These are phyloP conservation scores for Pangasius sanitwongsei DNA, from an alignment of 2,797 vertebrate genomes.

Conservation along the genomic window DNA sequence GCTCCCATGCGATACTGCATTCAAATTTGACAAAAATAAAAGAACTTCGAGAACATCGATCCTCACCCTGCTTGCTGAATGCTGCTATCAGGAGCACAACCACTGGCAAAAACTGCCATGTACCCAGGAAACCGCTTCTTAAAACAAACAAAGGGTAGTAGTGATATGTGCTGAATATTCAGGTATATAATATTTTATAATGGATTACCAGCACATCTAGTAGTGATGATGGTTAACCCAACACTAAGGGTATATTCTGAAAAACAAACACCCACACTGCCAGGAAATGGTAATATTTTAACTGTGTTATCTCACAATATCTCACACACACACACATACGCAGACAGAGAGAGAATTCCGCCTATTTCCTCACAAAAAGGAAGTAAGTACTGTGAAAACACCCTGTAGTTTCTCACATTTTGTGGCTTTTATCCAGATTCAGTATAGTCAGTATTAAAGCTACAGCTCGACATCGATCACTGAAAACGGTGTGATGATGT, in stretches of 20 bases:
- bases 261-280: not conserved
- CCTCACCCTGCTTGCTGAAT: not conserved
- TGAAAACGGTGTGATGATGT: not conserved
- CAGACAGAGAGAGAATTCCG: no score
- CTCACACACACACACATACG: not conserved
- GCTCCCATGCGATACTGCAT: not conserved
- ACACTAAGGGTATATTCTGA: not conserved
- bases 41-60: not conserved
- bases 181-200: not conserved
- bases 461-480: not conserved
- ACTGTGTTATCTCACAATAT: not conserved
- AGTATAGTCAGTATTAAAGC: not conserved
- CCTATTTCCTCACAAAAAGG: not conserved
- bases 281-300: not conserved
- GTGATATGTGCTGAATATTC: not conserved
- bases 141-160: not conserved
- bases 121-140: not conserved
- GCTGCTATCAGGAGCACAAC: not conserved
- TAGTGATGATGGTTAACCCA: not conserved
- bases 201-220: not conserved
- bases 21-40: not conserved
- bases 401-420: not conserved
- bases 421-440: not conserved
- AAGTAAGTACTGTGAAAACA: no score
- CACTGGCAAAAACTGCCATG: not conserved